A percentile compares a stretch with the other conserved stretches of the same genome.
Evolutionary conservation across 2,888 invertebrate genomes (phyloP).

Genomic region (Hetaerina titia): DNA sequence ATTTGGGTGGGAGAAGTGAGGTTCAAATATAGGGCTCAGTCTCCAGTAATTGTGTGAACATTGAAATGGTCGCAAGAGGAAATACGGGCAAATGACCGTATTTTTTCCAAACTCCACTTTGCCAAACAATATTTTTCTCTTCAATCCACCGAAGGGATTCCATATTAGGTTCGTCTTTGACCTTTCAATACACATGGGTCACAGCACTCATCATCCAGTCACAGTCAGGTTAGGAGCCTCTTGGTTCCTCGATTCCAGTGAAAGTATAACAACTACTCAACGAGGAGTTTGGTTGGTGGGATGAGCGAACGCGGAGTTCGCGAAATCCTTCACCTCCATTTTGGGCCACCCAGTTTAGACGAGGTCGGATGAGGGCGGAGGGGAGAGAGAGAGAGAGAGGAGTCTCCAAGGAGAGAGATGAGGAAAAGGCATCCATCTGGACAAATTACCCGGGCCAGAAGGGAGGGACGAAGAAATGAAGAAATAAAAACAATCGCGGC

Average conservation of each 20-base stretch:
- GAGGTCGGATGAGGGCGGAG: neutral
- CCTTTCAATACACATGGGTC: neutral
- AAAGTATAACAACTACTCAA: neutral
- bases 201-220: neutral
- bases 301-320: neutral
- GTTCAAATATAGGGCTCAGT: neutral
- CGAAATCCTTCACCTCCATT: neutral
- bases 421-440: neutral
- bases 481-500: neutral
- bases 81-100: neutral
- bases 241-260: neutral
- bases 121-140: neutral
- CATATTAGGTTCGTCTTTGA: neutral
- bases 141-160: neutral
- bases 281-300: neutral
- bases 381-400: neutral
- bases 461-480: neutral
- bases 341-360: neutral
- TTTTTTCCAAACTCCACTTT: neutral
- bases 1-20: too few relatives aligned
- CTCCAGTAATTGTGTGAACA: neutral
- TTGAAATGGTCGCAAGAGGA: neutral
- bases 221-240: neutral
- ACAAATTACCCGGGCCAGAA: constrained; percentile 6
- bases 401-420: neutral